These are phyloP conservation scores for Ardeotis arabs DNA, from an alignment of 2,113 vertebrate species.

Conservation along the genomic window DNA sequence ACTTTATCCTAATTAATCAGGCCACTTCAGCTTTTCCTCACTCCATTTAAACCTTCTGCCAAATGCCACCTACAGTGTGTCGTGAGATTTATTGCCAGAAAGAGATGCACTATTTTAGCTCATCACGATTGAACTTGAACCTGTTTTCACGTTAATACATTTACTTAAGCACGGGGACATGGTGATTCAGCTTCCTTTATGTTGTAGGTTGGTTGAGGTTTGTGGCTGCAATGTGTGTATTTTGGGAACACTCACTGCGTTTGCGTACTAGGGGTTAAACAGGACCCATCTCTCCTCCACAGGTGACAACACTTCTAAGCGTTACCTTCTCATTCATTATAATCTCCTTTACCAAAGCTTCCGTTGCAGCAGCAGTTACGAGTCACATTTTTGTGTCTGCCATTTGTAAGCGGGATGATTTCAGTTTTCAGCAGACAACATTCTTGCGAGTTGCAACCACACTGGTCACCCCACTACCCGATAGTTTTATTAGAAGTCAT, in stretches of 20 bases:
- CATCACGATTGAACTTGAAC: neutral
- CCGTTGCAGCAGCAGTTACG: neutral
- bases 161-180: too few species aligned
- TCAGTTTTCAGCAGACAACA: neutral
- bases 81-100: neutral
- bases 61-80: accelerated
- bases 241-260: neutral
- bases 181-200: neutral
- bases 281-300: neutral
- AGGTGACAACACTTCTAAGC: neutral
- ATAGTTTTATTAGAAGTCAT: neutral
- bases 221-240: neutral
- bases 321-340: neutral
- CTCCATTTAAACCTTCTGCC: neutral
- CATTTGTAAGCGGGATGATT: neutral
- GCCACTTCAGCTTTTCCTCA: neutral
- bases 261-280: neutral
- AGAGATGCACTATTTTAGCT: neutral
- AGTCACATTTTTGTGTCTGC: neutral
- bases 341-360: neutral
- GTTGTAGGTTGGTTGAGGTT: neutral
- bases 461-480: neutral
- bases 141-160: neutral
- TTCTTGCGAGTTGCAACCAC: neutral
- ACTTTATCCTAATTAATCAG: neutral